Evolutionary conservation across 2,888 invertebrate genomes (phyloP).

Genomic region (Mesoligia furuncula): DNA sequence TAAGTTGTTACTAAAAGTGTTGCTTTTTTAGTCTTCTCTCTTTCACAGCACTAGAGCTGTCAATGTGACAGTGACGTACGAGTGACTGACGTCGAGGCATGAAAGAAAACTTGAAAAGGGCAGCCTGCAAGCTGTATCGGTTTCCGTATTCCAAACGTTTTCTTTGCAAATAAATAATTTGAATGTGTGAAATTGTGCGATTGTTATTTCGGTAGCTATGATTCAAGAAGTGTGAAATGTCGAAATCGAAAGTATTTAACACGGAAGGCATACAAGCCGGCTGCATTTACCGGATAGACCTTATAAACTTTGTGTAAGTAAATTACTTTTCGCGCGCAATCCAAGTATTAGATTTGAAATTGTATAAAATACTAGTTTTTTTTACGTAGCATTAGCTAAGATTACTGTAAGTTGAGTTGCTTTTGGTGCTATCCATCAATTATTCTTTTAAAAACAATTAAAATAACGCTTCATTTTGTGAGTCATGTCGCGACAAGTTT

Average conservation of each 20-base stretch:
- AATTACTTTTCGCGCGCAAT: slow-evolving; percentile 60
- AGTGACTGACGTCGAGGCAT: slow-evolving; percentile 24
- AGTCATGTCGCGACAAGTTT: slow-evolving; percentile 37
- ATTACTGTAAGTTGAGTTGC: not conserved
- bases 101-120: not conserved
- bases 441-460: not conserved
- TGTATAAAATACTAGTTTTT: not conserved
- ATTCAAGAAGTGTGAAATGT: slow-evolving; percentile 72
- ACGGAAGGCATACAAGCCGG: slow-evolving; percentile 80
- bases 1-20: not conserved
- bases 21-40: not conserved
- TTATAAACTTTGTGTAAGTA: slow-evolving; percentile 91
- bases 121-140: not conserved
- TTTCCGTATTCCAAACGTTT: slow-evolving; percentile 14
- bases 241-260: slow-evolving; percentile 73
- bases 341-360: not conserved
- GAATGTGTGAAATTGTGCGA: slow-evolving; percentile 14
- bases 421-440: not conserved
- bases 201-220: slow-evolving; percentile 31
- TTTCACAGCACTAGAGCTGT: not conserved
- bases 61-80: slow-evolving; percentile 29
- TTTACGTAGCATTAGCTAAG: not conserved
- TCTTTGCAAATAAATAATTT: not conserved
- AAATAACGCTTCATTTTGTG: not conserved
- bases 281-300: slow-evolving; percentile 89